Conservation (phyloP, 2,888 invertebrate genomes). For the Prenolepis imparis region DNA sequence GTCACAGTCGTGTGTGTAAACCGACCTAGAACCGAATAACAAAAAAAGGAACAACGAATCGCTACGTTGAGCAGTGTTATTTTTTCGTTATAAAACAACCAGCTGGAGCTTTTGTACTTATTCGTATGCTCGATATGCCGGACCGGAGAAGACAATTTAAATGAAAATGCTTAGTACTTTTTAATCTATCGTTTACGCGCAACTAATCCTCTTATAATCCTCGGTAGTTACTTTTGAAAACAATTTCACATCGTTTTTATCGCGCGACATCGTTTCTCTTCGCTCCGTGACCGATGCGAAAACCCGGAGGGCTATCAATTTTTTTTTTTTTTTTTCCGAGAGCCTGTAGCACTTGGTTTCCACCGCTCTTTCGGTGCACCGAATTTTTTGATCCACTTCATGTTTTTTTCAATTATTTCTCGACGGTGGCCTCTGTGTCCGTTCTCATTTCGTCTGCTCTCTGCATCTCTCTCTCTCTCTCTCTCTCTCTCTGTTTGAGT, state of each 20-base stretch:
- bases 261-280: constrained; percentile 38
- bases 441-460: constrained; percentile 62
- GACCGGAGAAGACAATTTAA: constrained; percentile 20
- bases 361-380: constrained; percentile 53
- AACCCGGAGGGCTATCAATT: constrained; percentile 56
- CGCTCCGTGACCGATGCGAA: constrained; percentile 34
- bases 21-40: constrained; percentile 47
- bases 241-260: constrained; percentile 50
- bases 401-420: constrained; percentile 72
- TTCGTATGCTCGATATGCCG: neutral
- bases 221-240: constrained; percentile 51
- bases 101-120: constrained; percentile 13
- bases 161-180: constrained; percentile 43
- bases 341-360: constrained; percentile 45
- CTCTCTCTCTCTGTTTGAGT: constrained; percentile 50
- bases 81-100: constrained; percentile 31
- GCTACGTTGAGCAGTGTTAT: constrained; percentile 10
- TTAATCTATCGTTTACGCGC: constrained; percentile 26
- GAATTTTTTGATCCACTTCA: constrained; percentile 56
- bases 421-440: constrained; percentile 52
- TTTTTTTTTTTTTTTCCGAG: constrained; percentile 49
- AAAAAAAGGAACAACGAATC: constrained; percentile 23
- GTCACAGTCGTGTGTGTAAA: constrained; percentile 46
- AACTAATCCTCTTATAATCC: constrained; percentile 43
- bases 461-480: too few relatives aligned